These are phyloP conservation scores for Drosophila maculinotata DNA, from an alignment of 2,888 invertebrate genomes.

Conservation along the genomic window DNA sequence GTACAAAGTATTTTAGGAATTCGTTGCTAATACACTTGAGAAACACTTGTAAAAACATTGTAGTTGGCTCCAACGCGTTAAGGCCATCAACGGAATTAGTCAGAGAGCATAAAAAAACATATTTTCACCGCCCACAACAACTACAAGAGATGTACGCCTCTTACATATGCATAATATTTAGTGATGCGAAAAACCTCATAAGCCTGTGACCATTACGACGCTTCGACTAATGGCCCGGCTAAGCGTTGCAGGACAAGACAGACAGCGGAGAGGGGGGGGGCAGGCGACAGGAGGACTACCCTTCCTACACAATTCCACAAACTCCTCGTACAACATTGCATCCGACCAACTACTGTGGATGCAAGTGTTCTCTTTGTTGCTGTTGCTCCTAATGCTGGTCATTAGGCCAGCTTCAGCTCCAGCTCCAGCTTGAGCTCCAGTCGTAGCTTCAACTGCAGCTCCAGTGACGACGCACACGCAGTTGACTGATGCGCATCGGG, in stretches of 20 bases:
- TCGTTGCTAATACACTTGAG: neutral
- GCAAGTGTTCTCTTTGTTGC: slow-evolving; percentile 23
- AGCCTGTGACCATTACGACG: slow-evolving; percentile 70
- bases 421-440: slow-evolving; percentile 5
- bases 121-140: slow-evolving; percentile 38
- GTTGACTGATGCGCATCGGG: slow-evolving; percentile 77
- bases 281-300: slow-evolving; percentile 8
- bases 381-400: slow-evolving; percentile 51
- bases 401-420: slow-evolving; percentile 34
- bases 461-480: slow-evolving; percentile 63
- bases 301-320: slow-evolving; percentile 44
- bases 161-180: slow-evolving; percentile 53
- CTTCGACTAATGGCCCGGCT: slow-evolving; percentile 59
- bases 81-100: slow-evolving; percentile 53
- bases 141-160: slow-evolving; percentile 16
- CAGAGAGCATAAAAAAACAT: slow-evolving; percentile 45
- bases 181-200: slow-evolving; percentile 63
- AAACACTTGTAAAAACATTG: neutral
- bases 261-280: neutral
- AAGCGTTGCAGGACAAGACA: slow-evolving; percentile 21
- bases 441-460: slow-evolving; percentile 3
- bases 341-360: slow-evolving; percentile 27
- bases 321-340: slow-evolving; percentile 30
- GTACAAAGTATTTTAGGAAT: slow-evolving; percentile 1
- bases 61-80: slow-evolving; percentile 16